Evolutionary conservation across 2,888 invertebrate genomes (phyloP), one percentile per base, ranked within the genome.

Genomic region (Zygothrica quintamaculata): DNA sequence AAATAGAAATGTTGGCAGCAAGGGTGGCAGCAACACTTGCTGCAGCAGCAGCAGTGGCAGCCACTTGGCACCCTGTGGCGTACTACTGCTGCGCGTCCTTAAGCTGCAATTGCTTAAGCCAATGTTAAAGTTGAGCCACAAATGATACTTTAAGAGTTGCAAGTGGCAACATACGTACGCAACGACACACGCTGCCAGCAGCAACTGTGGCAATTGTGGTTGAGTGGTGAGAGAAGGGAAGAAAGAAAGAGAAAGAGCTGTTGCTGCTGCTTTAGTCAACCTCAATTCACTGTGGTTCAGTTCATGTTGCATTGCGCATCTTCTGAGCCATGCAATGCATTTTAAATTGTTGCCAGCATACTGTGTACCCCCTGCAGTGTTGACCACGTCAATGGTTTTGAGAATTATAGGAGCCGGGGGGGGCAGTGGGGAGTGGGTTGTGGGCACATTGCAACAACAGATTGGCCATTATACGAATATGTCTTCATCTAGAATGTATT

Each of bases 261-360:
- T 4, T 9, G 15, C 3, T 18, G 36, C 42, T 29, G 55, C 46
- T 52, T 52, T 55, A 47, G 13, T 36, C 55, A 64, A 55, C 67
- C 60, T 31, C 58, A 34, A 56, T 61, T 42, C 15, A 26, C 7
- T 29, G 15, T 39, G 15, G 36, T 33, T 26, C 39, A 25, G 8
- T 26, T 40, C 15, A 44, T 46, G 44, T 40, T 62, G 58, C 53
- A 48, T 51, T 37, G 25, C 43, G 42, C 60, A 53, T 71, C n/a
- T n/a, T 80, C 66, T 25, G 43, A 59, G 40, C 55, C 59, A 51
- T 44, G 60, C 50, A 47, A 68, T 70, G 70, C 73, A 76, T 81
- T 74, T 74, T 34, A 56, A 79, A 69, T 84, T 64, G 15, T 2
- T 9, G 22, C 33, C 15, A 29, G 7, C 25, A 26, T 25, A n/a